Base-by-base conservation (phyloP, 2,113 vertebrate genomes). In the Madoqua kirkii region DNA sequence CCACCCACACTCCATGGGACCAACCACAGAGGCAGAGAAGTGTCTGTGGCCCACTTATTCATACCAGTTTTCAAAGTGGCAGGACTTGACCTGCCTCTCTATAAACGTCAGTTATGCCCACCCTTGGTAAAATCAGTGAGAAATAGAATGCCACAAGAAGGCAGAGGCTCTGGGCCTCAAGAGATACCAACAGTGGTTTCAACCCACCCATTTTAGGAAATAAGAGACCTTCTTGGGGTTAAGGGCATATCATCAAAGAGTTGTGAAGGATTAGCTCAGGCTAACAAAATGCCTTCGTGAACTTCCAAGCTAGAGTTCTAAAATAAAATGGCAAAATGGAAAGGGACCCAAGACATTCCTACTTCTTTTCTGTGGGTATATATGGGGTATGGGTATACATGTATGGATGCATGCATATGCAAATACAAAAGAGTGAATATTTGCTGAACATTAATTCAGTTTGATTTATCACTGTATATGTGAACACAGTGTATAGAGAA, bases 291-390 rank as follows among this genome's bases (percentile, higher is more conserved):
- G 15, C 50, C 31, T 43, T 85, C 12, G 6, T 40, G n/a, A 64
- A 86, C 45, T 64, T 62, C 36, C 83, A 97, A 93, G 31, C 40
- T 76, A 15, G 48, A n/a, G 84, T 88, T 93, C 83, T 36, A 57
- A 88, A 78, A 33, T 83, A 50, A 91, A 59, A 50, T 81, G 33
- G 29, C 27, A 45, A 36, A 57, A 92, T 25, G 40, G 31, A 27
- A 5, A 92, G 36, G 45, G 33, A 74, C 55, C 83, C 25, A 78
- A 71, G 76, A 52, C 13, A 10, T 36, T 12, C 59, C 55, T 54
- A 21, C 15, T 71, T 55, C 21, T 16, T 55, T 52, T 48, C 19
- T 33, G 3, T 64, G 33, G 16, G 15, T 40, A 21, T 59, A 5
- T 76, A 14, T 29, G 36, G 27, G 45, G n/a, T 81, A 19, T 16